phyloP scores from a whole-genome alignment of 1,140 invertebrate genomes.

The Chlorops oryzae region DNA sequence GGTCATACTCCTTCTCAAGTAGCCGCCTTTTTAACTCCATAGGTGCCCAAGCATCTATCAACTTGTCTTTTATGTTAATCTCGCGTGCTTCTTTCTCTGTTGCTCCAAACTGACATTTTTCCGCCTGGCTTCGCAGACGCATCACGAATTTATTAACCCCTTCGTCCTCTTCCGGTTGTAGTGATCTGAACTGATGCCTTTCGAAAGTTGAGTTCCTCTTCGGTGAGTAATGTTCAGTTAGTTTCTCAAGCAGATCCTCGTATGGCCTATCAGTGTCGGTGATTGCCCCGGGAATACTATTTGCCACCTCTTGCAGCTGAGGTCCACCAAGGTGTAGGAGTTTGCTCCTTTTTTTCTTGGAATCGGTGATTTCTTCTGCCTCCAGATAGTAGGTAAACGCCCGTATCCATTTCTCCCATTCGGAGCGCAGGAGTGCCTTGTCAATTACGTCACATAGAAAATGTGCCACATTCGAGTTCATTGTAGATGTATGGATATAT shows the following conservation, averaged over 20 bases:
- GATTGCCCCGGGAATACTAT: constrained; percentile 11
- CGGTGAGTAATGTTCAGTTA: constrained; percentile 19
- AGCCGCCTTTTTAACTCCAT: constrained; percentile 1
- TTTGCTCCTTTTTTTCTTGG: constrained; percentile 26
- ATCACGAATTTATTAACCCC: constrained; percentile 8
- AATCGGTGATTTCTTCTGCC: constrained; percentile 20
- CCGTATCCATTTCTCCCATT: constrained; percentile 4
- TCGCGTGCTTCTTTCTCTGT: constrained; percentile 18
- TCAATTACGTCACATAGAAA: constrained; percentile 6
- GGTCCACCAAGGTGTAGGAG: constrained; percentile 24
- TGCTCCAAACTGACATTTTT: constrained; percentile 23
- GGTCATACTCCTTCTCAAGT: background rate
- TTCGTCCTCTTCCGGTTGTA: background rate
- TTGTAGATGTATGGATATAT: too few relatives aligned
- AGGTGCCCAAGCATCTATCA: constrained; percentile 21
- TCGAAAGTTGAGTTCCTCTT: constrained; percentile 23
- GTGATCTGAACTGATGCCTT: background rate
- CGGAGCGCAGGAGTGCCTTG: background rate
- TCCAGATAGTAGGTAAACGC: background rate
- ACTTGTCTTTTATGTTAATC: constrained; percentile 22
- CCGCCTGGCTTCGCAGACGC: constrained; percentile 20
- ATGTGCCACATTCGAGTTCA: too few relatives aligned
- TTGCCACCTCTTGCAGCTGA: constrained; percentile 34
- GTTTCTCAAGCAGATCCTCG: constrained; percentile 1
- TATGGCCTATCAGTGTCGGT: background rate